Conservation (phyloP, 2,113 vertebrate species). For the Turnix velox region DNA sequence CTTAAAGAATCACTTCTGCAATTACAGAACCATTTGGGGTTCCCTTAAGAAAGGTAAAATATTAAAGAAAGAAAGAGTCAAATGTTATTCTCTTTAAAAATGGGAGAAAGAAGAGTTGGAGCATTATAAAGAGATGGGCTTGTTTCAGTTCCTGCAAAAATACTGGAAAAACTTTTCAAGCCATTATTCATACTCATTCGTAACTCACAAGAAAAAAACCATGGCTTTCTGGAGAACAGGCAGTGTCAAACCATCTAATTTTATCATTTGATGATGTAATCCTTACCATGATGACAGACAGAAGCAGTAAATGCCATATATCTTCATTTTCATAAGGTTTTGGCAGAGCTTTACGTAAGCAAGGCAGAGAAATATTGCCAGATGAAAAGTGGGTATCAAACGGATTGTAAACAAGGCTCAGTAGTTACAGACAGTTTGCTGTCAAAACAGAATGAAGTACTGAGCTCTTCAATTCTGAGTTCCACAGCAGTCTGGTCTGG, state of each 20-base stretch:
- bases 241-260: background rate
- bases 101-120: background rate
- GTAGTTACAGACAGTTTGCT: background rate
- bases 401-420: background rate
- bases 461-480: background rate
- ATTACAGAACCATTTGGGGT: background rate
- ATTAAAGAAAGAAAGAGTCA: background rate
- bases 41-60: background rate
- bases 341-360: background rate
- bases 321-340: background rate
- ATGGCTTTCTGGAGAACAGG: background rate
- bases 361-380: background rate
- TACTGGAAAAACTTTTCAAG: constrained; percentile 21
- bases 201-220: background rate
- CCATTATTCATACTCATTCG: constrained; percentile 8
- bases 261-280: constrained; percentile 29
- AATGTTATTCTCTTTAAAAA: background rate
- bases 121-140: background rate
- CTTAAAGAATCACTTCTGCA: background rate
- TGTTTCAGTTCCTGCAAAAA: constrained; percentile 27
- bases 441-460: background rate
- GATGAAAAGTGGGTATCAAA: background rate
- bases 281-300: background rate
- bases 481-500: background rate
- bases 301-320: background rate